A percentile compares a stretch with the other conserved stretches of the same genome.
These are phyloP conservation scores for Pachyseris speciosa DNA, from an alignment of 64 coral and sea anemone species.

Conservation along the genomic window DNA sequence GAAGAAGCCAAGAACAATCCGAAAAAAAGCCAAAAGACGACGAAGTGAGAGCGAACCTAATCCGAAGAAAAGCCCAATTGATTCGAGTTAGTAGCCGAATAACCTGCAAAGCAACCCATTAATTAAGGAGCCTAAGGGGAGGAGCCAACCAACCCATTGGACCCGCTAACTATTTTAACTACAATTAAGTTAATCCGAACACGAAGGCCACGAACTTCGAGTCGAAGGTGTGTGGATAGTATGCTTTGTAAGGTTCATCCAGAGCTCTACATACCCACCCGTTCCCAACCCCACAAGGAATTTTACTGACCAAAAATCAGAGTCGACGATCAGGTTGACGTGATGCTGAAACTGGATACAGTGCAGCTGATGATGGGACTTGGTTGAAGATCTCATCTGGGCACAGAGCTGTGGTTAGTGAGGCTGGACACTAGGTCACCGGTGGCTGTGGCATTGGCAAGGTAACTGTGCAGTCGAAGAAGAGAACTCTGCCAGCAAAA, in stretches of 20 bases:
- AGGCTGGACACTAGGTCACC: too few species aligned
- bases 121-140: background rate
- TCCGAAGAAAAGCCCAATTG: background rate
- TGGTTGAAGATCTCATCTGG: too few species aligned
- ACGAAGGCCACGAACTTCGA: background rate
- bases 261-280: background rate
- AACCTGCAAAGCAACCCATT: constrained; percentile 1
- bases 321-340: too few species aligned
- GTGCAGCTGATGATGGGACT: too few species aligned
- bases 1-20: background rate
- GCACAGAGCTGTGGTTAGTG: too few species aligned
- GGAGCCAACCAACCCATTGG: background rate
- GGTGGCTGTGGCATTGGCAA: too few species aligned
- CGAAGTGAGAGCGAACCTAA: background rate
- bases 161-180: background rate
- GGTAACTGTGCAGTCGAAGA: too few species aligned
- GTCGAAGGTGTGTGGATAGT: constrained; percentile 5
- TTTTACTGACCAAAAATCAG: background rate
- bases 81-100: background rate
- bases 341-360: too few species aligned
- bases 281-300: background rate
- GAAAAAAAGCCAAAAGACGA: background rate
- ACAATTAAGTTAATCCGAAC: background rate
- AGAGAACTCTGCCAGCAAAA: too few species aligned
- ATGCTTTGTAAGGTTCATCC: constrained; percentile 40